These are phyloP conservation scores for Gonatopus flavifemur DNA, from an alignment of 1,140 invertebrate species.

Conservation along the genomic window DNA sequence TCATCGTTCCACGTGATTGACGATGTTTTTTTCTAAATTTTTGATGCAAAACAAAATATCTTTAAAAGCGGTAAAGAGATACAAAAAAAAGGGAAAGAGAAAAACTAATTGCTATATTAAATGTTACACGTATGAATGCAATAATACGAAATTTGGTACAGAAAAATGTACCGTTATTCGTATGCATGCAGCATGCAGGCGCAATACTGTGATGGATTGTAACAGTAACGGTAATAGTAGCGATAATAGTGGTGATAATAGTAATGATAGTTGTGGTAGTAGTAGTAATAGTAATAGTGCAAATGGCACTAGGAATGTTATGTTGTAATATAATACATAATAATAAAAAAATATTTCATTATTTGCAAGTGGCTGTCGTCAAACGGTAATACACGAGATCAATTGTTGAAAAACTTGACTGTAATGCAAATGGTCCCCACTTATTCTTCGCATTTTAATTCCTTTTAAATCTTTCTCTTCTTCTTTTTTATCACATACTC, in stretches of 20 bases:
- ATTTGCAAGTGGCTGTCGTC: constrained; percentile 55
- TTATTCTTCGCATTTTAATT: constrained; percentile 86
- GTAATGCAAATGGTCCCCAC: constrained; percentile 88
- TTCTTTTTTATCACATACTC: constrained; percentile 76
- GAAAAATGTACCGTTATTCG: constrained; percentile 35
- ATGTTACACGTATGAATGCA: constrained; percentile 36
- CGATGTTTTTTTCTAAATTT: no score
- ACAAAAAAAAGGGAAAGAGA: constrained; percentile 16
- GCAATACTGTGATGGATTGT: constrained; percentile 50
- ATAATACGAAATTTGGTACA: constrained; percentile 27
- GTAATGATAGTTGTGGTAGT: no score
- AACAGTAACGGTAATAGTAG: not conserved
- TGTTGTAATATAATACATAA: constrained; percentile 47
- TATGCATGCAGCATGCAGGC: constrained; percentile 40
- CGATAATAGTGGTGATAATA: not conserved
- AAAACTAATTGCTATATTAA: constrained; percentile 32
- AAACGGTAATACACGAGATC: constrained; percentile 83
- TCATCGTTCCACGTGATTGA: no score
- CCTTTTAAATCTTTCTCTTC: constrained; percentile 77
- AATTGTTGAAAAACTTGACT: constrained; percentile 88
- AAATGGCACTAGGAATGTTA: constrained; percentile 52
- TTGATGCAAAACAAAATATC: no score
- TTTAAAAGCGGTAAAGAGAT: constrained; percentile 2
- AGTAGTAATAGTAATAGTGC: no score
- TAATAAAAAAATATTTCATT: constrained; percentile 31